Base-by-base conservation (phyloP, 2,113 vertebrate species). In the Corynorhinus townsendii region DNA sequence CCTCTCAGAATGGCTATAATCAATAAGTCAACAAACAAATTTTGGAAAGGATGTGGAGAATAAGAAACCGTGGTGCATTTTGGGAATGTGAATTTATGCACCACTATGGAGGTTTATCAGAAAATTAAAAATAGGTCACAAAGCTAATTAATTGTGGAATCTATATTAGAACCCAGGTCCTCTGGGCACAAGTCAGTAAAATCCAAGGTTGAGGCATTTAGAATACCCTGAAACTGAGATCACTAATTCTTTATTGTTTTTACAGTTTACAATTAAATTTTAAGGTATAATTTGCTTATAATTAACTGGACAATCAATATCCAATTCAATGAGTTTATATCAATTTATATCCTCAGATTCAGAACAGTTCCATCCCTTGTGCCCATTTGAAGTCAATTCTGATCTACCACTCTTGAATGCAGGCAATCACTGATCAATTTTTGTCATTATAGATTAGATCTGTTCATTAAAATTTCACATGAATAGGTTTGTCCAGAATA, bases 121-220 rank as follows among this genome's bases (percentile, higher is more conserved):
- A 89, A 76, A 68, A 35, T 45, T 73, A 88, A 93, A 87, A 82
- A 40, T 66, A 38, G 90, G 81, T 96, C 86, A 95, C 66, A 95
- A 87, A 97, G 66, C 45, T 94, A 95, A 96, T 95, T 95, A 95
- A 91, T 52, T 88, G 40, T 79, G 64, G 59, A 96, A 81, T 49
- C 59, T 89, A 89, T 66, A 90, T 95, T 92, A 73, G 95, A 86
- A 86, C 20, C 40, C 83, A 40, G 28, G 40, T 94, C 86, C 82
- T 92, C 68, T 82, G 73, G 59, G 89, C 77, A 85, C 40, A 86
- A 87, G 45, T 90, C 66, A 90, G 12, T 88, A 94, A 95, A 96
- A 95, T 89, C 26, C 22, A 88, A 52, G 47, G 33, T 35, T 82
- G 30, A 47, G 22, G n/a, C 35, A 52, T 54, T 79, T 92, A 77